Evolutionary conservation across 2,797 vertebrate species (phyloP), one percentile per base, ranked within the genome.

Genomic region (Leuciscus waleckii): DNA sequence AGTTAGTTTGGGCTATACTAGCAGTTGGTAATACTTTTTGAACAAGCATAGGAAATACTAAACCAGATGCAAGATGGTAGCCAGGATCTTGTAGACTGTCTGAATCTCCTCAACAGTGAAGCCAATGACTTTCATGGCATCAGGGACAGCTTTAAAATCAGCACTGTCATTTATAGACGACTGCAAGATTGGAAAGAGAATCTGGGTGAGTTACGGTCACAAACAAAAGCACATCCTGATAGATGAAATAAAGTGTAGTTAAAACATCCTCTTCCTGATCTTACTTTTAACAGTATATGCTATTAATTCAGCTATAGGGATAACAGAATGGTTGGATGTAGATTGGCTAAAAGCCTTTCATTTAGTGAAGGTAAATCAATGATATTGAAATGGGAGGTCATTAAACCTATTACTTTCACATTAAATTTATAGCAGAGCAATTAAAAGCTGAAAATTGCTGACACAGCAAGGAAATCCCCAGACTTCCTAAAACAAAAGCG

Each of bases 81-180:
- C 97, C 94, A 98, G 92, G 81, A 99, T 98, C 93, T 96, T 99
- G 94, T 98, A 99, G 69, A 95, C 97, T 0, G 98, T 99, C 93
- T 98, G 98, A 90, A 98, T 92, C 94, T 99, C 98, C 23, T 99
- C 98, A 5, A 93, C 93, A 37, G 97, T 98, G 94, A 99, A 99
- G 61, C 98, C 98, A 61, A 99, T 98, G 88, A 99, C 97, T 90
- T 97, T 99, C 98, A 99, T 99, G 90, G 98, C 98, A 32, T 99
- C 98, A 0, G 97, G 95, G 0, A 99, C 98, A 0, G 97, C 97
- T 94, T 97, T 98, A 94, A 98, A 99, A 82, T 99, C 98, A 0
- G 96, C 96, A 11, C 93, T 92, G 0, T 99, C 98, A 0, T 96
- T 98, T 91, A 99, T 98, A 88, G 93, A 95, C 2, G 97, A 98